phyloP scores from a whole-genome alignment of 2,113 vertebrate species.

The cattle (Bos taurus) region ARS-UCD2.0 NC_037333.1:67016501-67017000 shows the following conservation, averaged over 20 bases:
- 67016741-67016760: not conserved
- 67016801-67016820: not conserved
- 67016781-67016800: not conserved
- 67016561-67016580: not conserved
- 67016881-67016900: not conserved
- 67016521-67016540: not conserved
- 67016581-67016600: not conserved
- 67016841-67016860: not conserved
- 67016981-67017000: not conserved
- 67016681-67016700: not conserved
- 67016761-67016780: not conserved
- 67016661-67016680: not conserved
- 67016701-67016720: not conserved
- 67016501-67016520: not conserved
- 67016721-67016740: not conserved
- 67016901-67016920: not conserved
- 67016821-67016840: not conserved
- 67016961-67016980: not conserved
- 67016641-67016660: not conserved
- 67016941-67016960: not conserved
- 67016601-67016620: not conserved
- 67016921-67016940: not conserved
- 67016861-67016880: not conserved
- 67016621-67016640: not conserved
- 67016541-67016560: fast-evolving